Percentiles rank a stretch among this genome's conserved stretches.
Evolutionary conservation across 2,113 vertebrate genomes (phyloP).

Genomic region (Cottus gobio): DNA sequence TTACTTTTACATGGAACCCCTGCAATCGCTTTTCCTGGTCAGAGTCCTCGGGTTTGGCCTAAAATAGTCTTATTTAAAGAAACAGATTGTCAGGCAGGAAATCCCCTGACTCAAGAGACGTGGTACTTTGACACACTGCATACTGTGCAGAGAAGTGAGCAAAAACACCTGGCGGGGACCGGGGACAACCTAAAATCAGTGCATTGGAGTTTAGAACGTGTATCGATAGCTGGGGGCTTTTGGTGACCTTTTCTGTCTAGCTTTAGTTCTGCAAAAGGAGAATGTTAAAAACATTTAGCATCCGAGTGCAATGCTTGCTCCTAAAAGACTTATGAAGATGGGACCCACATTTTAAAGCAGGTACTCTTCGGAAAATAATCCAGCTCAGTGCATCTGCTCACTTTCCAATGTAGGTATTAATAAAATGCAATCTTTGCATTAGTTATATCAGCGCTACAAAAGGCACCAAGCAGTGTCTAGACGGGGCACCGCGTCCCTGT

Average conservation of each 20-base stretch:
- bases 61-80: constrained; percentile 36
- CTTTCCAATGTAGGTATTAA: constrained; percentile 3
- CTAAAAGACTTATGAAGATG: neutral
- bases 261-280: neutral
- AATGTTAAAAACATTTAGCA: neutral
- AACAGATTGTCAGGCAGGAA: constrained; percentile 35
- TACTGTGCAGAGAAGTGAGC: constrained; percentile 20
- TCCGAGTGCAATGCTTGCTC: neutral
- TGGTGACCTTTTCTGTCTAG: neutral
- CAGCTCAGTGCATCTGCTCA: constrained; percentile 23
- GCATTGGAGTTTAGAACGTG: constrained; percentile 41
- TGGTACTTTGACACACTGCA: constrained; percentile 42
- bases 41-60: constrained; percentile 23
- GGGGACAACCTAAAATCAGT: constrained; percentile 31
- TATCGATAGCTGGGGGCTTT: constrained; percentile 34
- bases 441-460: constrained; percentile 35
- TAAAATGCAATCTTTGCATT: constrained; percentile 44
- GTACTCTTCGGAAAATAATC: constrained; percentile 13
- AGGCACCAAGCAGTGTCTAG: constrained; percentile 39
- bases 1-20: constrained; percentile 25
- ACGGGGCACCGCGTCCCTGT: constrained; percentile 24
- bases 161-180: constrained; percentile 9
- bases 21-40: constrained; percentile 13
- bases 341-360: neutral
- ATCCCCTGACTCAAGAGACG: constrained; percentile 18